phyloP scores from a whole-genome alignment of 2,797 vertebrate genomes.

The Jordanella pulchra region DNA sequence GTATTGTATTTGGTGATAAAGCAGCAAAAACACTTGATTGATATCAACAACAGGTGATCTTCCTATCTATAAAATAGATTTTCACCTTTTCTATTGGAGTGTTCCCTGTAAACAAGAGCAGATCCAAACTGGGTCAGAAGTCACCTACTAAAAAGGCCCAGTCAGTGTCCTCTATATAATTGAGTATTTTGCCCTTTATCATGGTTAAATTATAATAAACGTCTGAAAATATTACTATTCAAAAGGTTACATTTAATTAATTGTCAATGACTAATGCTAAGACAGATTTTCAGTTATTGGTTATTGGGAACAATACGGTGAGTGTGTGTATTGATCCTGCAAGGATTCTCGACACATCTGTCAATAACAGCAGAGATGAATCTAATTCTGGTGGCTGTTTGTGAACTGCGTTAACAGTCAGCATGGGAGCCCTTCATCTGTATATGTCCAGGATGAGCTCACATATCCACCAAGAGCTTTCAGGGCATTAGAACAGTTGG shows the following conservation, averaged over 20 bases:
- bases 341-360: slow-evolving; percentile 61
- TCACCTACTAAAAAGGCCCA: slow-evolving; percentile 6
- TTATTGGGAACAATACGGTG: slow-evolving; percentile 74
- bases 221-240: slow-evolving; percentile 22
- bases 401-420: slow-evolving; percentile 75
- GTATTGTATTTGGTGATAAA: slow-evolving; percentile 46
- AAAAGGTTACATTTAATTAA: slow-evolving; percentile 68
- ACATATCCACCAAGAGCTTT: slow-evolving; percentile 38
- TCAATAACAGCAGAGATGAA: slow-evolving; percentile 79
- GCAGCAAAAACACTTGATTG: slow-evolving; percentile 46
- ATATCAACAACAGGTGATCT: slow-evolving; percentile 14
- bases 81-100: slow-evolving; percentile 11
- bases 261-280: slow-evolving; percentile 72
- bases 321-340: slow-evolving; percentile 73
- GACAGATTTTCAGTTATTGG: slow-evolving; percentile 71
- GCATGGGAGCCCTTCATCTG: slow-evolving; percentile 73
- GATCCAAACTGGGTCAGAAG: slow-evolving; percentile 17
- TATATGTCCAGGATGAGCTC: slow-evolving; percentile 26
- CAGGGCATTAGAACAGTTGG: slow-evolving; percentile 60
- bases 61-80: background rate
- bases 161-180: background rate
- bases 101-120: slow-evolving; percentile 17
- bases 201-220: background rate
- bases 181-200: background rate
- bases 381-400: slow-evolving; percentile 77